phyloP scores from a whole-genome alignment of 1,140 invertebrate species.

The Lithobius niger region DNA sequence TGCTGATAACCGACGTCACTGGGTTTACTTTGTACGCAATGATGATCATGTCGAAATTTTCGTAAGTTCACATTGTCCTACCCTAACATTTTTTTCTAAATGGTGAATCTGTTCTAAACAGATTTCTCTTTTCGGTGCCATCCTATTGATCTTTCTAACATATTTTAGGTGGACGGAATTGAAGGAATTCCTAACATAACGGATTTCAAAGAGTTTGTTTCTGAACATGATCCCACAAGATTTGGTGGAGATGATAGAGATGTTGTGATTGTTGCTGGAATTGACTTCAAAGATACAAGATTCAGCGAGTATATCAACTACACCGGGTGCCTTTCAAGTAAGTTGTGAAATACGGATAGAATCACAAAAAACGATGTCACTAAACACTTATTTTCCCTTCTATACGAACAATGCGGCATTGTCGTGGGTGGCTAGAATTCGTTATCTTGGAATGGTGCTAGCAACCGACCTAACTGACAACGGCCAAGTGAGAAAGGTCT shows the following conservation, averaged over 20 bases:
- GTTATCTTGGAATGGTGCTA: no score
- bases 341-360: conserved; percentile 27
- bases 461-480: no score
- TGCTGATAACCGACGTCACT: conserved; percentile 39
- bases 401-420: no score
- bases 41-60: conserved; percentile 50
- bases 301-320: conserved; percentile 69
- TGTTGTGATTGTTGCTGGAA: conserved; percentile 69
- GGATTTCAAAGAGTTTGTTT: not conserved
- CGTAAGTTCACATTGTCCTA: no score
- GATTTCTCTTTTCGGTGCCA: not conserved
- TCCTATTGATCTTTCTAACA: not conserved
- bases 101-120: not conserved
- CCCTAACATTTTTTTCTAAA: not conserved
- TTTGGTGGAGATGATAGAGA: conserved; percentile 14
- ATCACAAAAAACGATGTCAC: not conserved
- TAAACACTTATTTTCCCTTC: not conserved
- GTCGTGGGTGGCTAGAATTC: no score
- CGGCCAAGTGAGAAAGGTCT: no score
- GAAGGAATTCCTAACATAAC: not conserved
- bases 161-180: not conserved
- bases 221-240: conserved; percentile 3
- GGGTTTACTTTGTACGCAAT: conserved; percentile 63
- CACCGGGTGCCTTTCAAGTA: conserved; percentile 77
- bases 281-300: conserved; percentile 62